Evolutionary conservation across 2,888 invertebrate genomes (phyloP).

Genomic region (Lampropteryx suffumata): DNA sequence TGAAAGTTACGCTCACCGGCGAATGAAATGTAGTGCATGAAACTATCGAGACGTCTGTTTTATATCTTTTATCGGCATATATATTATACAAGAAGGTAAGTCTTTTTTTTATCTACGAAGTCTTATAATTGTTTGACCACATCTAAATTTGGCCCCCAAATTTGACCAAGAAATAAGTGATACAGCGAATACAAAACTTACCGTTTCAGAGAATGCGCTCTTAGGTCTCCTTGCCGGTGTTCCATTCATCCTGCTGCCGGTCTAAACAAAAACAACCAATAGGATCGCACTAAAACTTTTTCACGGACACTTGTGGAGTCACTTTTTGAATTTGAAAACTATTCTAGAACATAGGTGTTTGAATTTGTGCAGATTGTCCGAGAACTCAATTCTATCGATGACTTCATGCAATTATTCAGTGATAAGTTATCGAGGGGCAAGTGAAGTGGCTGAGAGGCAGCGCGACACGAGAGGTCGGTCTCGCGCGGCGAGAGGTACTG

Average conservation of each 20-base stretch:
- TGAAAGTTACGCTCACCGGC: conserved; percentile 47
- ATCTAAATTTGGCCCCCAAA: no score
- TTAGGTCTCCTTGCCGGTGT: conserved; percentile 75
- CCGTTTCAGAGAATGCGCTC: conserved; percentile 77
- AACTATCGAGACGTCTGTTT: not conserved
- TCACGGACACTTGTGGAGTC: conserved; percentile 74
- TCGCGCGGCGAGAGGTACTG: conserved; percentile 65
- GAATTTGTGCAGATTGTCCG: conserved; percentile 24
- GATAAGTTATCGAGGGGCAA: conserved; percentile 72
- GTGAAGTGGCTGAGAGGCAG: conserved; percentile 23
- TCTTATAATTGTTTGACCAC: no score
- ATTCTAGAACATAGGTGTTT: conserved; percentile 23
- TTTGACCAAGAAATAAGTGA: not conserved
- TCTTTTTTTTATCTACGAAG: no score
- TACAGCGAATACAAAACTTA: not conserved
- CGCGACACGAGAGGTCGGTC: conserved; percentile 53
- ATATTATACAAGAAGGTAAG: no score
- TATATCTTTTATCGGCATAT: not conserved
- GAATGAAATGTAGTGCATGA: conserved; percentile 8
- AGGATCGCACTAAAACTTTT: conserved; percentile 68
- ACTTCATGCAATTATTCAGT: conserved; percentile 76
- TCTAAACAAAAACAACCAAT: conserved; percentile 65
- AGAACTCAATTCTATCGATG: conserved; percentile 74
- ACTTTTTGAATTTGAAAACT: conserved; percentile 12
- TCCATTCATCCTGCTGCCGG: conserved; percentile 72